Conservation (phyloP, 2,888 invertebrate genomes). For the Adelognathus sp. region DNA sequence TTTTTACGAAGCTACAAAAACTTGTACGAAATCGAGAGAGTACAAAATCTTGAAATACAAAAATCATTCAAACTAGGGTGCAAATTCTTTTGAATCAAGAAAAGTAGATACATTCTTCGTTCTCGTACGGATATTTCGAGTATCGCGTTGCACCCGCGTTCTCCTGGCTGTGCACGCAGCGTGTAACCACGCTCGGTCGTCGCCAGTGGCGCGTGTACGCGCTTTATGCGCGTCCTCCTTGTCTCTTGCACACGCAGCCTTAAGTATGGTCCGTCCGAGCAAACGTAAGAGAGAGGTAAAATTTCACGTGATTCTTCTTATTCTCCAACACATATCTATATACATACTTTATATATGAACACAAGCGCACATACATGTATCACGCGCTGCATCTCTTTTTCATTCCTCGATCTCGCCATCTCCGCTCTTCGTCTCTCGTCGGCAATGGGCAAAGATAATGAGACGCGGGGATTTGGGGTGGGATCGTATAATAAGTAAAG, state of each 20-base stretch:
- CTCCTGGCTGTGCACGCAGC: constrained; percentile 60
- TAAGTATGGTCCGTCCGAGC: constrained; percentile 37
- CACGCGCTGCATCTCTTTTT: no score
- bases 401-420: constrained; percentile 68
- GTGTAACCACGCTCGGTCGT: constrained; percentile 60
- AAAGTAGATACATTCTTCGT: no score
- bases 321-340: not conserved
- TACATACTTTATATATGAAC: no score
- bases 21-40: no score
- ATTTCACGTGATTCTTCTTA: constrained; percentile 28
- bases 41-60: no score
- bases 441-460: constrained; percentile 78
- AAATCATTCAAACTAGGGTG: no score
- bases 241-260: no score
- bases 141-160: constrained; percentile 33
- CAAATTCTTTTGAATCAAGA: no score
- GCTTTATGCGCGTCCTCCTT: constrained; percentile 28
- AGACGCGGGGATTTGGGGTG: constrained; percentile 74
- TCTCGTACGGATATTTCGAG: not conserved
- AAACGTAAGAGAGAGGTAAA: constrained; percentile 12
- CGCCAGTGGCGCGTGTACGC: constrained; percentile 57
- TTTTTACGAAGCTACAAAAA: no score
- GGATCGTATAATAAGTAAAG: constrained; percentile 66
- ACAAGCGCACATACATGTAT: no score
- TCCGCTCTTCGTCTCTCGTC: constrained; percentile 63